Evolutionary conservation across 2,888 invertebrate species (phyloP), one percentile per base, ranked within the genome.

Genomic region (Spilosoma lubricipeda): DNA sequence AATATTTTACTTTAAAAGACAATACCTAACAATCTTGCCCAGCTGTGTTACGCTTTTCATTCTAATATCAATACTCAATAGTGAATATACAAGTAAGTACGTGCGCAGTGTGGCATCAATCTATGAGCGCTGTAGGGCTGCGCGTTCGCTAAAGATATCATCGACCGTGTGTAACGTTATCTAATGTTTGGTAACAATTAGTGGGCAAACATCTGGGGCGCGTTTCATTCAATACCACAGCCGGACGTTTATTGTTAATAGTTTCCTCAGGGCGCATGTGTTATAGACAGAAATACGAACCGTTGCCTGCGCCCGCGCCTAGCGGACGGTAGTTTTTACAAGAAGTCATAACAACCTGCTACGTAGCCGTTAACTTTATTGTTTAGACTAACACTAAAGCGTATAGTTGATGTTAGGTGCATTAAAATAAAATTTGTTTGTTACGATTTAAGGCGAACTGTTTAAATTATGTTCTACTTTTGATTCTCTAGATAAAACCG

Each of bases 241-340:
- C 68, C 70, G 67, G 68, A 73, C 68, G 68, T 76, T 81, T 71
- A 71, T 64, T 71, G 70, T 76, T 77, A 64, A 72, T 68, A 72
- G 73, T 75, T 77, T 71, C 79, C 67, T 64, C 74, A 71, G 68
- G 71, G 36, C 73, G 75, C 71, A 77, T 68, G 71, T 79, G 75
- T 72, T 73, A 70, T 42, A 64, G 66, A 77, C 73, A 45, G 71
- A 68, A 75, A 71, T 78, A 70, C 67, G 56, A 74, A 18, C 45
- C 73, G 45, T 39, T 27, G 27, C 9, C 42, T 56, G 45, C 45
- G 27, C 68, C 69, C 48, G 48, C 64, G 63, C 30, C 72, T 15
- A 7, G 23, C 23, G 2, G 11, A 23, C 59, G 27, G 30, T 42
- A n/a, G 18, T 27, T 36, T 67, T 42, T 66, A 27, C 63, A 33